These are phyloP conservation scores for Ondatra zibethicus DNA, from an alignment of 2,113 vertebrate genomes.

Conservation along the genomic window DNA sequence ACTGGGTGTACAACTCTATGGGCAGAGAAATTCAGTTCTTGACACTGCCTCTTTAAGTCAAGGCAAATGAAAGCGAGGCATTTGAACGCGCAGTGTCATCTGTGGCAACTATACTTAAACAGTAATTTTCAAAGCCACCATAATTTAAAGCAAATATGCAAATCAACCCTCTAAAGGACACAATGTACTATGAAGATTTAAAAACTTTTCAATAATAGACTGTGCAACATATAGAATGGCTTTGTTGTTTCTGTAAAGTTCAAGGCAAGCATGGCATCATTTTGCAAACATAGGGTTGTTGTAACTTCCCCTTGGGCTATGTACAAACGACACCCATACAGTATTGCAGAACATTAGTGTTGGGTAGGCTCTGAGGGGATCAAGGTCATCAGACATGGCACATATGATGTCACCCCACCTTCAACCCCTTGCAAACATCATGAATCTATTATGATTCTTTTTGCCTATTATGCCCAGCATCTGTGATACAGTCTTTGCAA, in stretches of 20 bases:
- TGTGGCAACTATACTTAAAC: background rate
- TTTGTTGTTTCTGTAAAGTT: conserved; percentile 32
- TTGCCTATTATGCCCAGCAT: background rate
- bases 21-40: background rate
- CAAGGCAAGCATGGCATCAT: background rate
- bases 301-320: background rate
- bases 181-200: background rate
- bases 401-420: background rate
- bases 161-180: background rate
- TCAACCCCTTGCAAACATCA: background rate
- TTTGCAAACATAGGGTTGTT: background rate
- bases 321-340: background rate
- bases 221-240: background rate
- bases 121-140: conserved; percentile 6
- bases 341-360: background rate
- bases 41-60: background rate
- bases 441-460: background rate
- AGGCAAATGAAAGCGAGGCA: background rate
- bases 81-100: background rate
- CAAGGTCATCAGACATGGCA: background rate
- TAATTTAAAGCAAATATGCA: conserved; percentile 25
- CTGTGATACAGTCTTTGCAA: background rate
- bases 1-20: background rate
- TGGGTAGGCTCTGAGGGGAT: background rate
- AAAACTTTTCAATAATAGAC: background rate